phyloP scores from a whole-genome alignment of 2,113 vertebrate species.

The Eurypyga helias region DNA sequence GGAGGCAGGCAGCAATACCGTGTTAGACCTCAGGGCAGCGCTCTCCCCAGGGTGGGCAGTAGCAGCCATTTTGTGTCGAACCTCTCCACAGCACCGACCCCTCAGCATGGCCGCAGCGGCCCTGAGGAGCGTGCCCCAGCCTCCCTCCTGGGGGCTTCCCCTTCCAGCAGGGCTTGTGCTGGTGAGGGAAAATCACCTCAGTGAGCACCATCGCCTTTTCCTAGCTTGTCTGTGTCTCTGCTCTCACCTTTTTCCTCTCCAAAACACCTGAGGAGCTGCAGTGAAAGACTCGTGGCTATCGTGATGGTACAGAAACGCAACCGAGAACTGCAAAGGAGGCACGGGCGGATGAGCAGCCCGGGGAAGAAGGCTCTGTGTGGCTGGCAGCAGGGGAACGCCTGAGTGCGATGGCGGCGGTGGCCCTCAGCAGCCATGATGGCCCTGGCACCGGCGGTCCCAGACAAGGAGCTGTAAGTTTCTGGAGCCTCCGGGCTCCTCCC shows the following conservation, averaged over 20 bases:
- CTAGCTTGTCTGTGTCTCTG: background rate
- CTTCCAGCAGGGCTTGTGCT: background rate
- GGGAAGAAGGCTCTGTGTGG: background rate
- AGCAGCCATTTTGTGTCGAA: background rate
- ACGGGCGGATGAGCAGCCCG: fast-evolving
- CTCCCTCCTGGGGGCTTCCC: background rate
- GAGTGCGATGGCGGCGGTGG: fast-evolving
- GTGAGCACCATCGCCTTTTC: background rate
- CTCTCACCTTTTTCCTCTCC: background rate
- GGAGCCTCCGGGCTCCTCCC: background rate
- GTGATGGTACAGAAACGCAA: fast-evolving
- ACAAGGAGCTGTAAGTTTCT: background rate
- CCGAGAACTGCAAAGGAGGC: background rate
- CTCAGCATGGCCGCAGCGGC: background rate
- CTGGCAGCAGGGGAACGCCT: background rate
- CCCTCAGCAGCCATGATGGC: fast-evolving
- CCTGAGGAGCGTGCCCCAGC: background rate
- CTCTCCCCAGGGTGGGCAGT: fast-evolving
- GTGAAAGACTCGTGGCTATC: fast-evolving
- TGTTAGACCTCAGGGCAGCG: fast-evolving
- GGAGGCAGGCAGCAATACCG: fast-evolving
- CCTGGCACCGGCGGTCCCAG: fast-evolving
- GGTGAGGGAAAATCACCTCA: fast-evolving
- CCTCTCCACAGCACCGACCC: fast-evolving
- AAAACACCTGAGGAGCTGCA: background rate